Conservation (phyloP, 2,113 vertebrate species). For the Etheostoma spectabile region DNA sequence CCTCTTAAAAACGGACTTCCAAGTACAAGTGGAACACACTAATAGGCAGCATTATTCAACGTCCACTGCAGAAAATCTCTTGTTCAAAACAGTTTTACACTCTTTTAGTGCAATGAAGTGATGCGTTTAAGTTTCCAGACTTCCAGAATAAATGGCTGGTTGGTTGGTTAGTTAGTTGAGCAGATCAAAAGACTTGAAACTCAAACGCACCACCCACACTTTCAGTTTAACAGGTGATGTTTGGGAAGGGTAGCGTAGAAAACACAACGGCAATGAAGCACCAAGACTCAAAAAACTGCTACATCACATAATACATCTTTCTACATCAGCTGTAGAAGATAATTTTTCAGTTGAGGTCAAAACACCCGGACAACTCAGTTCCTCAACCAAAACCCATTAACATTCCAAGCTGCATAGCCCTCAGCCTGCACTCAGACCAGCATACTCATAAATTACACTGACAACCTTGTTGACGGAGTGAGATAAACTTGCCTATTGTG, state of each 20-base stretch:
- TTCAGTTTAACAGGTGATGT: constrained; percentile 21
- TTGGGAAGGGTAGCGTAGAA: constrained; percentile 35
- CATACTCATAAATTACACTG: constrained; percentile 72
- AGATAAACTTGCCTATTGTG: constrained; percentile 77
- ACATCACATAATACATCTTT: neutral
- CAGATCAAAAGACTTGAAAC: constrained; percentile 38
- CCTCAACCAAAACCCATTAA: constrained; percentile 71
- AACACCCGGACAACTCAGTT: constrained; percentile 40
- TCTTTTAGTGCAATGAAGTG: constrained; percentile 10
- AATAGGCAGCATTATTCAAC: constrained; percentile 24
- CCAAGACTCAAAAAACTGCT: neutral
- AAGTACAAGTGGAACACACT: too few species aligned
- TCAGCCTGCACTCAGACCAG: constrained; percentile 49
- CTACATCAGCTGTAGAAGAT: neutral
- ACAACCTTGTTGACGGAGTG: constrained; percentile 61
- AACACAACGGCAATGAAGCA: neutral
- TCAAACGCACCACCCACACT: constrained; percentile 34
- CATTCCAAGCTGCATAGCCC: constrained; percentile 67
- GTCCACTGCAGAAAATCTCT: neutral
- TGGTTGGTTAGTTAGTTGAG: neutral
- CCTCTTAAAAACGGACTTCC: too few species aligned
- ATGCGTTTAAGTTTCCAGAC: constrained; percentile 57
- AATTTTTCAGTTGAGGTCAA: constrained; percentile 48
- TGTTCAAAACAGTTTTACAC: constrained; percentile 22
- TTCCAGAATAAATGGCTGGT: constrained; percentile 25